Evolutionary conservation across 1,140 invertebrate genomes (phyloP).

Genomic region (Agraylea sexmaculata): DNA sequence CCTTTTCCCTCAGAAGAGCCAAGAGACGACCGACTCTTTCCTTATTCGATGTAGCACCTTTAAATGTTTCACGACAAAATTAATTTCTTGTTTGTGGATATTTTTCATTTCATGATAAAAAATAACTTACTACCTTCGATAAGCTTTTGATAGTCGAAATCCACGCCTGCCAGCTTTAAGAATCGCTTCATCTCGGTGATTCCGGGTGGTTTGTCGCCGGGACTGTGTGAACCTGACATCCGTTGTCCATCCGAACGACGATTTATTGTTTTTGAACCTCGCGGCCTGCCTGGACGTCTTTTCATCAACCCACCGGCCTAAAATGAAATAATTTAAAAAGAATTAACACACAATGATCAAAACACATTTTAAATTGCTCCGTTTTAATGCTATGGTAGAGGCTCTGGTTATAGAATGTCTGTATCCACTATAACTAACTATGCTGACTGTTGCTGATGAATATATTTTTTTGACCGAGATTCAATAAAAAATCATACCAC

Average conservation of each 20-base stretch:
- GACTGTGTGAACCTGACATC: slow-evolving; percentile 11
- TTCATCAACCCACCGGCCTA: slow-evolving; percentile 28
- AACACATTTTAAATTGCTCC: neutral
- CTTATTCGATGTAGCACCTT: slow-evolving; percentile 39
- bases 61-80: slow-evolving; percentile 9
- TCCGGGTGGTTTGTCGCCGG: slow-evolving; percentile 25
- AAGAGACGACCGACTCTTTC: slow-evolving; percentile 35
- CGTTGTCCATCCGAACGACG: slow-evolving; percentile 19
- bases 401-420: no score
- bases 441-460: no score
- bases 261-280: slow-evolving; percentile 29
- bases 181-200: slow-evolving; percentile 40
- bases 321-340: neutral
- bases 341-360: neutral
- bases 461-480: neutral
- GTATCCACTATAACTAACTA: no score
- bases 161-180: slow-evolving; percentile 36
- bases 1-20: slow-evolving; percentile 29
- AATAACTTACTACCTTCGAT: slow-evolving; percentile 27
- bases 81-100: neutral
- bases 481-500: slow-evolving; percentile 8
- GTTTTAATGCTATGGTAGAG: no score
- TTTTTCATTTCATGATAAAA: neutral
- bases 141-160: slow-evolving; percentile 37
- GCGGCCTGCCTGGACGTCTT: slow-evolving; percentile 34